Conservation (phyloP, 2,797 vertebrate species). For the Zalophus californianus region DNA sequence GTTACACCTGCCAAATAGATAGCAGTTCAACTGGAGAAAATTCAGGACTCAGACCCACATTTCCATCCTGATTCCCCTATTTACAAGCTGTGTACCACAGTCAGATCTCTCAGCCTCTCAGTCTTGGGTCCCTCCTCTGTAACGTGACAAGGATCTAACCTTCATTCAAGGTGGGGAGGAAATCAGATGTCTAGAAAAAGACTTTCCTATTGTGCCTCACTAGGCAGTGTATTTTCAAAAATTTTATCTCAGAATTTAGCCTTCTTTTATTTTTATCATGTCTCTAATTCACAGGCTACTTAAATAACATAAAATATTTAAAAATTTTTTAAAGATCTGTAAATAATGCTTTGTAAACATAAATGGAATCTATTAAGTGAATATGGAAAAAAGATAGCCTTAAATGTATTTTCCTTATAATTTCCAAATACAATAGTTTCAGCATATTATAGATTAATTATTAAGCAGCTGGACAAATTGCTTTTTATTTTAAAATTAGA, state of each 20-base stretch:
- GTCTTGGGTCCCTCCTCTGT: not conserved
- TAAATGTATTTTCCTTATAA: conserved; percentile 28
- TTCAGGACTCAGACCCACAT: not conserved
- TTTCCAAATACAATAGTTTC: not conserved
- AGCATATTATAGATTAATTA: conserved; percentile 1
- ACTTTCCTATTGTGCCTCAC: not conserved
- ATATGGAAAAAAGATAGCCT: not conserved
- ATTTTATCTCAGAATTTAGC: not conserved
- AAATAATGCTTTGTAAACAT: not conserved
- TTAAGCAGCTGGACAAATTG: not conserved
- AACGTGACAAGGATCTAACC: not conserved
- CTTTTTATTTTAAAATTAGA: conserved; percentile 53
- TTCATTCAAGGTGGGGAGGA: not conserved
- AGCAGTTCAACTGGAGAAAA: not conserved
- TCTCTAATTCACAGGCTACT: conserved; percentile 14
- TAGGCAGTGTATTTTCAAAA: not conserved
- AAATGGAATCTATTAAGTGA: not conserved
- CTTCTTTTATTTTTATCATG: conserved; percentile 7
- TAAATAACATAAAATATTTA: conserved; percentile 32
- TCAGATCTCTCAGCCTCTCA: not conserved
- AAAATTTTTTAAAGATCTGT: not conserved
- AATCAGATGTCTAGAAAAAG: not conserved
- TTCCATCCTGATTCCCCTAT: not conserved
- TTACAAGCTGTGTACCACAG: too few species aligned
- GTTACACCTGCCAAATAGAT: not conserved